Percentiles rank a stretch among this genome's conserved stretches.
These are phyloP conservation scores for Temnothorax unifasciatus DNA, from an alignment of 2,888 invertebrate genomes.

Conservation along the genomic window DNA sequence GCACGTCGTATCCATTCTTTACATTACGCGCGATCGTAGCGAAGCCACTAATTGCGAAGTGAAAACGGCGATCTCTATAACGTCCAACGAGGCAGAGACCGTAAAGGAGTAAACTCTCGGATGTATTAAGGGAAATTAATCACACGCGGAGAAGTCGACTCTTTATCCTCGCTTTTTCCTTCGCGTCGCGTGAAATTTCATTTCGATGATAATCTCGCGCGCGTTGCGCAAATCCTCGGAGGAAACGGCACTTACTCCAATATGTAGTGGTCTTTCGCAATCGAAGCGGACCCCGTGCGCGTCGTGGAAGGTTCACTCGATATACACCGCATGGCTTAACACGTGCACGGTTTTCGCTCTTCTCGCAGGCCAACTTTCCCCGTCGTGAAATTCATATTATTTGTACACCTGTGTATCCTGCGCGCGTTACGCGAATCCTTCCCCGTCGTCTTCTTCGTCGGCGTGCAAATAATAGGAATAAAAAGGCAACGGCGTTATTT, in stretches of 20 bases:
- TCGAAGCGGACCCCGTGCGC: constrained; percentile 24
- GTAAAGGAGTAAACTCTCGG: neutral
- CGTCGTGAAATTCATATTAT: constrained; percentile 52
- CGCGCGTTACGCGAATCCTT: constrained; percentile 37
- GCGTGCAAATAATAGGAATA: constrained; percentile 3
- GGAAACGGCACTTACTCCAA: constrained; percentile 19
- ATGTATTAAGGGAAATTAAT: constrained; percentile 20
- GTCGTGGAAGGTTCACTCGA: constrained; percentile 22
- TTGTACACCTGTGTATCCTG: constrained; percentile 8
- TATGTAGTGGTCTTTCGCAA: constrained; percentile 39
- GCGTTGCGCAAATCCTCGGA: constrained; percentile 36
- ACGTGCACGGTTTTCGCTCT: constrained; percentile 28
- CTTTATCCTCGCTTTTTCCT: constrained; percentile 4
- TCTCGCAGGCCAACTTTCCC: constrained; percentile 49
- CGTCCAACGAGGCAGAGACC: neutral
- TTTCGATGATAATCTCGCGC: constrained; percentile 29
- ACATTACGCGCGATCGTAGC: neutral
- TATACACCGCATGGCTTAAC: constrained; percentile 23
- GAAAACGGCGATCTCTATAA: constrained; percentile 24
- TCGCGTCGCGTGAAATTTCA: constrained; percentile 15
- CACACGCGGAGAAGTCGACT: neutral
- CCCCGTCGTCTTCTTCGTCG: neutral
- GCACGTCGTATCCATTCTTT: neutral
- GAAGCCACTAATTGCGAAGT: constrained; percentile 3
- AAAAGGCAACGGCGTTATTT: neutral